Percentiles rank a stretch among this genome's conserved stretches.
These are phyloP conservation scores for Oxycera nigricornis DNA, from an alignment of 2,888 invertebrate species.

Conservation along the genomic window DNA sequence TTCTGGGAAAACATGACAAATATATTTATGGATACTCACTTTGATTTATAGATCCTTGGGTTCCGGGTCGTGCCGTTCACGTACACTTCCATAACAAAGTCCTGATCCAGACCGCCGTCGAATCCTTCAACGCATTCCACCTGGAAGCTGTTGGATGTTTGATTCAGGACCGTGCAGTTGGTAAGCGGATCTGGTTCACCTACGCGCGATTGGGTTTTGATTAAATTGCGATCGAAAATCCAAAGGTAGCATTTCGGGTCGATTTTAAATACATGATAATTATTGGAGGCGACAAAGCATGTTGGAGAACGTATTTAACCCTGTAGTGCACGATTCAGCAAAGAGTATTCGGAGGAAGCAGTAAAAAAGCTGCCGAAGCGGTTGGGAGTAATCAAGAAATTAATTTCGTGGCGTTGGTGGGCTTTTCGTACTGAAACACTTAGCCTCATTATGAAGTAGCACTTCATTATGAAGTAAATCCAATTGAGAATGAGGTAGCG, in stretches of 20 bases:
- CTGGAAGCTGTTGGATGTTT: constrained; percentile 74
- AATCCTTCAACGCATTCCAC: constrained; percentile 79
- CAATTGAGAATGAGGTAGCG: no score
- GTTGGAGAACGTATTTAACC: neutral
- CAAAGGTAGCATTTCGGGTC: neutral
- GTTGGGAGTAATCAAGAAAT: no score
- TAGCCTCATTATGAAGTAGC: no score
- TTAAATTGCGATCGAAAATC: neutral
- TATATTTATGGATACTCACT: constrained; percentile 53
- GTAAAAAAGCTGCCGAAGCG: no score
- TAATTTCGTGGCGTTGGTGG: no score
- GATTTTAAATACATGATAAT: neutral
- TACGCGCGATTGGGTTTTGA: constrained; percentile 51
- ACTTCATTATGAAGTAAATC: no score
- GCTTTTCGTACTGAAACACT: no score
- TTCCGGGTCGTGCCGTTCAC: constrained; percentile 62
- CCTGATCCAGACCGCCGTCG: constrained; percentile 77
- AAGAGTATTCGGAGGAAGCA: no score
- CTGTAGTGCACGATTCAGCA: neutral
- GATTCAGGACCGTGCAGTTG: constrained; percentile 77
- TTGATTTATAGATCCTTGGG: constrained; percentile 61
- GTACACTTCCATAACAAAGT: constrained; percentile 76
- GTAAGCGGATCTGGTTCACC: constrained; percentile 76
- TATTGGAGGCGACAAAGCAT: neutral
- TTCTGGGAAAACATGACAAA: constrained; percentile 1